Evolutionary conservation across 2,888 invertebrate genomes (phyloP), one percentile per base, ranked within the genome.

Genomic region (Fabriciana adippe): DNA sequence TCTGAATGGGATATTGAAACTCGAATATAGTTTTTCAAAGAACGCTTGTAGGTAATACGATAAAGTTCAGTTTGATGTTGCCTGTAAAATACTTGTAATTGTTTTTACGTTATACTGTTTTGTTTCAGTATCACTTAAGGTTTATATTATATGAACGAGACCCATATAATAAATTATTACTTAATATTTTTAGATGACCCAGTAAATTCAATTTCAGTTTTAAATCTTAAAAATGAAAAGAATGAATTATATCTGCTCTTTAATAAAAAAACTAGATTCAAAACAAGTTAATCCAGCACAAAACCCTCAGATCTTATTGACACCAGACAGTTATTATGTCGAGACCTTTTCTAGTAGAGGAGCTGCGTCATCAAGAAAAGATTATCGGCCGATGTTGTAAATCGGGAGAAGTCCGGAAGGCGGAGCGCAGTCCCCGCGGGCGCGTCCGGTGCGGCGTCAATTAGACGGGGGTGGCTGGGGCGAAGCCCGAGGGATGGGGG

Each of bases 361-460:
- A 56, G 75, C 76, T 75, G 69, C 75, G 88, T 88, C 89, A 89
- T 90, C 89, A 88, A 88, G 89, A 89, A 90, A 89, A 91, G 90
- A 91, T 91, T 90, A 90, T 90, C 89, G 85, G 86, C 73, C 80
- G 83, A 83, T 85, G 92, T 87, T 88, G 92, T 90, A 88, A 90
- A 88, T 88, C 86, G 83, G 79, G 82, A 78, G 79, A 75, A 77
- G 81, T 70, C 84, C 87, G 89, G 88, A 88, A 85, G 86, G 75
- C 85, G 85, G 83, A 74, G 83, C 76, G 81, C 78, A 79, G 84
- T 84, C 87, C 88, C 89, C 85, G 86, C 87, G 88, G 89, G 87
- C 86, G 87, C 76, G 82, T 81, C 81, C 81, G 81, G 89, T 91
- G 90, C 79, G 81, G 88, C 92, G 92, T 89, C 91, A 91, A 90